These are phyloP conservation scores for Drosophila elegans DNA, from an alignment of 1,140 invertebrate species.

Conservation along the genomic window DNA sequence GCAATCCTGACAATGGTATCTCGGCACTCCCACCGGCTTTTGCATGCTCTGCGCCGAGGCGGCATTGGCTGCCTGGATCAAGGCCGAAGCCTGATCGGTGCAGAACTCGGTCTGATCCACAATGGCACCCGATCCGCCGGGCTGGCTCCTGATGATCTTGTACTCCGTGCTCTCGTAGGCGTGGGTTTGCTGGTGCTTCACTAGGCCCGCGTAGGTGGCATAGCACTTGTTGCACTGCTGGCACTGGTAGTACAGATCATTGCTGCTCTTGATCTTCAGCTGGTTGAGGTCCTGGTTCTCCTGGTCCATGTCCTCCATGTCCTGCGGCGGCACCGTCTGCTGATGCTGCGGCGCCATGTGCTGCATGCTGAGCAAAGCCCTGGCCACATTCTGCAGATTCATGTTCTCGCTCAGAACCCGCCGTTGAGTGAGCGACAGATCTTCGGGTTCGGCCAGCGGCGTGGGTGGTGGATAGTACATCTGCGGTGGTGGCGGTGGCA, in stretches of 20 bases:
- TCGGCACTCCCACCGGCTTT: conserved; percentile 85
- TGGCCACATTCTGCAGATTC: conserved; percentile 78
- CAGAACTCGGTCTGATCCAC: conserved; percentile 78
- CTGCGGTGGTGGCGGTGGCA: neutral
- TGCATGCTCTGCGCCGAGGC: conserved; percentile 79
- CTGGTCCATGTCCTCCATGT: conserved; percentile 45
- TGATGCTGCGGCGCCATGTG: conserved; percentile 52
- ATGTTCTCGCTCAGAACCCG: conserved; percentile 70
- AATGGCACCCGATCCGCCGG: conserved; percentile 51
- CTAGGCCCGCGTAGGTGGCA: conserved; percentile 96
- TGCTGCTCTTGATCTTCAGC: conserved; percentile 75
- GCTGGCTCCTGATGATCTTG: conserved; percentile 80
- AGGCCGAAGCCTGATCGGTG: conserved; percentile 74
- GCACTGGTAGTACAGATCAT: conserved; percentile 83
- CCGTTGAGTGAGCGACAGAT: conserved; percentile 52
- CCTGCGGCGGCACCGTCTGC: conserved; percentile 24
- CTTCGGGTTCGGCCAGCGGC: conserved; percentile 58
- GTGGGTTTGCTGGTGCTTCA: conserved; percentile 98
- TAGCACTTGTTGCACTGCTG: conserved; percentile 95
- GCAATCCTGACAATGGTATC: conserved; percentile 96
- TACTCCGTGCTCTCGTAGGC: conserved; percentile 87
- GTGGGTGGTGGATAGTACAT: conserved; percentile 29
- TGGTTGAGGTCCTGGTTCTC: conserved; percentile 50
- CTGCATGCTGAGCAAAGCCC: conserved; percentile 76
- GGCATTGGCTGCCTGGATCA: conserved; percentile 74